Base-by-base conservation (phyloP, 2,797 vertebrate genomes). In the Dallia pectoralis region DNA sequence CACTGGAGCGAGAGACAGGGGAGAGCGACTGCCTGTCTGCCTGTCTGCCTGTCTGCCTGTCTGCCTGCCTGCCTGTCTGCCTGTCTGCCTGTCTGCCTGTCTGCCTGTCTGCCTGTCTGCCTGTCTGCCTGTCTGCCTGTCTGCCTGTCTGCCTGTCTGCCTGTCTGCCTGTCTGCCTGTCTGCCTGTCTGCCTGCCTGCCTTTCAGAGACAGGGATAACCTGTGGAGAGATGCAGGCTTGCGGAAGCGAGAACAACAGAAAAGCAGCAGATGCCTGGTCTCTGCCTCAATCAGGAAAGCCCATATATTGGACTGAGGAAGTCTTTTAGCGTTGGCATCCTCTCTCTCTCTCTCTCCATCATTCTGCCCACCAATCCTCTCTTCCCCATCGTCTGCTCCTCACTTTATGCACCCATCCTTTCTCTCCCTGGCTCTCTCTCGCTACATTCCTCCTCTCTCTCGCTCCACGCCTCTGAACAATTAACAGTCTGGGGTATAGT, bases 211-310 rank as follows among this genome's bases (percentile, higher is more conserved):
- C 33, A 36, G 33, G 33, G 33, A 7, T 2, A 53, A 53, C 51
- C n/a, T 53, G 51, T 53, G 51, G 51, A 53, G 51, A n/a, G 19
- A 19, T 56, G 65, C 33, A 36, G 33, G 7, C 33, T 30, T 64
- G 33, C 71, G 47, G 36, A 67, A 51, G 33, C 6, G 11, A 47
- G 44, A 69, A 18, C 51, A 27, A 30, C 48, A 12, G 70, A 18
- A 16, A 16, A 32, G 78, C 74, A 82, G 78, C 84, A 88, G 81
- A 84, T 85, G 76, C 77, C 70, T 19, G 44, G 56, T 79, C 65
- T 80, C 72, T 77, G 80, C 82, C 84, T 89, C 84, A 86, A n/a
- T 87, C 88, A 86, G 73, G 79, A 84, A 90, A 86, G 85, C 81
- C 79, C 85, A 84, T 83, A 87, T 89, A 87, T 86, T n/a, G n/a